Conservation (phyloP, 2,888 invertebrate species). For the Arrhopalites spinosus region DNA sequence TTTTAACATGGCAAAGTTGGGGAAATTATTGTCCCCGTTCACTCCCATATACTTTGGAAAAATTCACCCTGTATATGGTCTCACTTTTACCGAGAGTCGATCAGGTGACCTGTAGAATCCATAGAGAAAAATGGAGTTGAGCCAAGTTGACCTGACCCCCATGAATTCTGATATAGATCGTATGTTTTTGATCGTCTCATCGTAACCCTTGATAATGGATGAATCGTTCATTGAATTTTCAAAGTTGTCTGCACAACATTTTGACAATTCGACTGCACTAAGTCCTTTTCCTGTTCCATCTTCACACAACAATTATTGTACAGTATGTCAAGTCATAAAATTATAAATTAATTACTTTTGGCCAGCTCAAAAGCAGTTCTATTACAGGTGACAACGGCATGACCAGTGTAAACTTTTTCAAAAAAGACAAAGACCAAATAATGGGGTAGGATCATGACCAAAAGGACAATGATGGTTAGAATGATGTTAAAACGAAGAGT, state of each 20-base stretch:
- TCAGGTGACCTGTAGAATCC: neutral
- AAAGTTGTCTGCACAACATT: too few species aligned
- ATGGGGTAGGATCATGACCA: constrained; percentile 12
- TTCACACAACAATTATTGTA: neutral
- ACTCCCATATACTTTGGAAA: too few species aligned
- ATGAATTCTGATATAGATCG: neutral
- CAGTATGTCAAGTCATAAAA: too few species aligned
- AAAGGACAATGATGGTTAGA: neutral
- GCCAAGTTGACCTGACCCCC: neutral
- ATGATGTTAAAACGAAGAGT: neutral
- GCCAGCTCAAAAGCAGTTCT: neutral
- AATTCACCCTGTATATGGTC: too few species aligned
- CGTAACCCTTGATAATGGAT: too few species aligned
- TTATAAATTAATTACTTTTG: too few species aligned
- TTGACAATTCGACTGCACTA: too few species aligned
- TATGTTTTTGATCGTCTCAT: neutral
- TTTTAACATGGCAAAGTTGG: too few species aligned
- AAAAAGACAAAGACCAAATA: neutral
- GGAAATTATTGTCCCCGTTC: too few species aligned
- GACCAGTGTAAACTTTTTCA: neutral
- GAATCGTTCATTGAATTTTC: neutral
- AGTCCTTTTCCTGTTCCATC: too few species aligned
- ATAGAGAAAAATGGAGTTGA: neutral
- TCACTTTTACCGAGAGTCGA: neutral
- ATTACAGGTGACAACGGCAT: neutral